Evolutionary conservation across 2,888 invertebrate species (phyloP).

Genomic region (Tinea pellionella): DNA sequence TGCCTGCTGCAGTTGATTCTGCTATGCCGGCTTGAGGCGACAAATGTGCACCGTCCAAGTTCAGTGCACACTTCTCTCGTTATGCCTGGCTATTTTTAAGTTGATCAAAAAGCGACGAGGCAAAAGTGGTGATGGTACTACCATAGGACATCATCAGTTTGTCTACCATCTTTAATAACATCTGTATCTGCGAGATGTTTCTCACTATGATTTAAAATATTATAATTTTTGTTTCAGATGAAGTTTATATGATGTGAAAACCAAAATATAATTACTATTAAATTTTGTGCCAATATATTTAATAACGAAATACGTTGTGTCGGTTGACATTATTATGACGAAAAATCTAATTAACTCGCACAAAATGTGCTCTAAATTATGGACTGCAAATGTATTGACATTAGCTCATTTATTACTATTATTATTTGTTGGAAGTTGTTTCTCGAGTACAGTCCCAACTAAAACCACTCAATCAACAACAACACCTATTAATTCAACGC

Average conservation of each 20-base stretch:
- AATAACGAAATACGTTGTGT: no score
- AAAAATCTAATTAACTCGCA: neutral
- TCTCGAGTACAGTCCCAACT: conserved; percentile 32
- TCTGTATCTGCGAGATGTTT: neutral
- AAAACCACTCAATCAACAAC: neutral
- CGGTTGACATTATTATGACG: neutral
- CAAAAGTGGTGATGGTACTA: no score
- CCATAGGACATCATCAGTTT: no score
- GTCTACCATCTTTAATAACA: no score
- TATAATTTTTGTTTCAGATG: neutral
- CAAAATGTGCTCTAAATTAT: conserved; percentile 13
- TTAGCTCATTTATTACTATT: conserved; percentile 36
- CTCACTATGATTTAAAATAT: neutral
- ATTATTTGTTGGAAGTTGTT: conserved; percentile 35
- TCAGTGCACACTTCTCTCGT: no score
- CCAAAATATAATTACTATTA: neutral
- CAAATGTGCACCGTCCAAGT: no score
- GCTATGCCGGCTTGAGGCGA: no score
- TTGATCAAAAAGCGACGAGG: no score
- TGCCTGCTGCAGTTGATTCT: no score
- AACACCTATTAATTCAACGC: conserved; percentile 5
- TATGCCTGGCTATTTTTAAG: no score
- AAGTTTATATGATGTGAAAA: neutral
- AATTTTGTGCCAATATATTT: neutral
- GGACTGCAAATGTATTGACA: conserved; percentile 23